Conservation (phyloP, 2,113 vertebrate species). For the Tylochromis polylepis region DNA sequence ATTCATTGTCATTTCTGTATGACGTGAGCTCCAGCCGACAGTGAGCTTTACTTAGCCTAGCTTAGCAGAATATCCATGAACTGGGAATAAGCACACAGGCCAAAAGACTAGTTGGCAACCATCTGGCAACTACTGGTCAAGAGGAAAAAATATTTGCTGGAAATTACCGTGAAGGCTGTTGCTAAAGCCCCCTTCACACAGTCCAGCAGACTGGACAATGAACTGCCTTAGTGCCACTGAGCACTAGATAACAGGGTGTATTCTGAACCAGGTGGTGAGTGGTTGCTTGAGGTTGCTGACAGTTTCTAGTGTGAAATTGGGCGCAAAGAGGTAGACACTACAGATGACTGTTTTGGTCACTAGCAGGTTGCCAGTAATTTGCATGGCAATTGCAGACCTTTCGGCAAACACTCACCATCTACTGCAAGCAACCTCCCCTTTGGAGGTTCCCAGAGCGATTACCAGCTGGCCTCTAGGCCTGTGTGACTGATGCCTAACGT, state of each 20-base stretch:
- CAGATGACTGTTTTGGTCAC: background rate
- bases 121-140: background rate
- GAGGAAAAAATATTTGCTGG: background rate
- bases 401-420: background rate
- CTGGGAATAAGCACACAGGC: background rate
- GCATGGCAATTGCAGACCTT: background rate
- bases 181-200: too few species aligned
- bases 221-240: too few species aligned
- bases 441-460: background rate
- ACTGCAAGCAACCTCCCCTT: background rate
- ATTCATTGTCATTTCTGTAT: background rate
- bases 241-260: too few species aligned
- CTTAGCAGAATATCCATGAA: background rate
- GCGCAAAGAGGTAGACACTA: background rate
- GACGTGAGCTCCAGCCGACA: background rate
- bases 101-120: too few species aligned
- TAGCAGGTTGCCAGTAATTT: background rate
- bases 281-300: too few species aligned
- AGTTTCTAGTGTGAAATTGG: background rate
- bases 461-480: background rate
- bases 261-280: too few species aligned
- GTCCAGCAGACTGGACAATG: too few species aligned
- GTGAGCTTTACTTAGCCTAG: background rate
- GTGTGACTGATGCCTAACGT: background rate
- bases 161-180: too few species aligned